Percentiles rank a stretch among this genome's conserved stretches.
phyloP scores from a whole-genome alignment of 1,140 invertebrate species.

The Leptopilina clavipes region DNA sequence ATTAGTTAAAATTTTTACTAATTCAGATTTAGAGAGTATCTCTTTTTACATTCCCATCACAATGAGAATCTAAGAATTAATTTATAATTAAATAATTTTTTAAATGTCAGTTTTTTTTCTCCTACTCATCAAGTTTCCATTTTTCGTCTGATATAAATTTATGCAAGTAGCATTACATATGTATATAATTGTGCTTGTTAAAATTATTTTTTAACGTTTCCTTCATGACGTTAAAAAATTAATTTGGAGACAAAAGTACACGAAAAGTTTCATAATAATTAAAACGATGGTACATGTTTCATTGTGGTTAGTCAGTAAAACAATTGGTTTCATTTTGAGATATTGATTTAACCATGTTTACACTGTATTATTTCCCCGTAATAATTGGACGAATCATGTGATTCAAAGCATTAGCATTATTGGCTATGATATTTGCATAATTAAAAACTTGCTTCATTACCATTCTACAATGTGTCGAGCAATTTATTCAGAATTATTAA shows the following conservation, averaged over 20 bases:
- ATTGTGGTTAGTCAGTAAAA: background rate
- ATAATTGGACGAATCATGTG: slow-evolving; percentile 21
- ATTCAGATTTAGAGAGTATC: no score
- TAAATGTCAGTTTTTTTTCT: no score
- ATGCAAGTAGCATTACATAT: no score
- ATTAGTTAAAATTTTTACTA: no score
- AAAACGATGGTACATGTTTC: background rate
- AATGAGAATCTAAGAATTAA: no score
- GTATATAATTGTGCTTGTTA: no score
- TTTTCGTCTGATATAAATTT: no score
- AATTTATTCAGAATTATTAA: background rate
- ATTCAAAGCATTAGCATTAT: background rate
- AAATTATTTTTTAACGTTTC: no score
- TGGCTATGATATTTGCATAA: background rate
- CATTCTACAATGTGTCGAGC: background rate
- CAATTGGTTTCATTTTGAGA: background rate
- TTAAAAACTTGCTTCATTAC: slow-evolving; percentile 22
- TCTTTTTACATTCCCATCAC: no score
- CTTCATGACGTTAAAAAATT: background rate
- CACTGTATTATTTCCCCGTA: background rate
- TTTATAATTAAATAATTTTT: no score
- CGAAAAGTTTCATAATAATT: background rate
- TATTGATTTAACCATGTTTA: background rate
- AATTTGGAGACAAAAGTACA: background rate
- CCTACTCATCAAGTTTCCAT: no score